Percentiles rank a stretch among this genome's conserved stretches.
These are phyloP conservation scores for Eubucco bourcierii DNA, from an alignment of 2,113 vertebrate genomes.

Conservation along the genomic window DNA sequence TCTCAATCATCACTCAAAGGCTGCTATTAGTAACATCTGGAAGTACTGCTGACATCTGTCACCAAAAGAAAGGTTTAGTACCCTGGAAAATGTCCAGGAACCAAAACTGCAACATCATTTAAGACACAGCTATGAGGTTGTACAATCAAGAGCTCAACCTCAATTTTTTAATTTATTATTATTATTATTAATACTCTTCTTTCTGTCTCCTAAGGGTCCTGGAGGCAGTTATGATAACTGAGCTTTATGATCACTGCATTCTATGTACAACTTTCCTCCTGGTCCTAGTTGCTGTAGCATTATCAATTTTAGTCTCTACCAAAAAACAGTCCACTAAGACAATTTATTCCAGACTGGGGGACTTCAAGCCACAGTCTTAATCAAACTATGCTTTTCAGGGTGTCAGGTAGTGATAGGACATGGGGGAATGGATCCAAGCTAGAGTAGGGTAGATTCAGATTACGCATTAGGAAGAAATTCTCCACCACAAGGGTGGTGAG, in stretches of 20 bases:
- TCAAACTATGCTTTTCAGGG: background rate
- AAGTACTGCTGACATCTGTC: background rate
- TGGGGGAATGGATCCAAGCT: no score
- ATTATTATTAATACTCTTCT: background rate
- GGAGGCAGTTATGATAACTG: background rate
- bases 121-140: background rate
- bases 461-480: no score
- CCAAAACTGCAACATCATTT: background rate
- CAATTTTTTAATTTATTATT: background rate
- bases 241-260: background rate
- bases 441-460: no score
- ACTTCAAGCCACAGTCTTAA: background rate
- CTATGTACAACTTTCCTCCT: background rate
- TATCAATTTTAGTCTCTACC: background rate
- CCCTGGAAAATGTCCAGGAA: background rate
- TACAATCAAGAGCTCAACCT: background rate
- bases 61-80: background rate
- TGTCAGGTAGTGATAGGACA: no score
- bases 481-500: no score
- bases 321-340: background rate
- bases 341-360: background rate
- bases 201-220: background rate
- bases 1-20: background rate
- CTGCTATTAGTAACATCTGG: background rate
- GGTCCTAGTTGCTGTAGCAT: background rate